Evolutionary conservation across 1,140 invertebrate species (phyloP).

Genomic region (Drosophila equinoxialis): DNA sequence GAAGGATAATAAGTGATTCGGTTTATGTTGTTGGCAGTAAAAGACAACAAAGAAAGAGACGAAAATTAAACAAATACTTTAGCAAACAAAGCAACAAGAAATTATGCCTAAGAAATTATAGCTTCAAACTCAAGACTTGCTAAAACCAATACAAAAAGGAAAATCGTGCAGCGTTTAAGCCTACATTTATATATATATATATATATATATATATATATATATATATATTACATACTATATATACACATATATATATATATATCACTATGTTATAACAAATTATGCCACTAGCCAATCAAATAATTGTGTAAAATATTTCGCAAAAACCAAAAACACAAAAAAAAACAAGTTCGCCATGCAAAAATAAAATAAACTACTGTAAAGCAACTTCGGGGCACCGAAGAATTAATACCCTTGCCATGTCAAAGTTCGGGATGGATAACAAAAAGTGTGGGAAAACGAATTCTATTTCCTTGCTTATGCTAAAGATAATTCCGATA

Average conservation of each 20-base stretch:
- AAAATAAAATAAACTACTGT: not conserved
- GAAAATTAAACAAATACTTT: slow-evolving; percentile 60
- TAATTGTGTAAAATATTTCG: slow-evolving; percentile 79
- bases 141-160: slow-evolving; percentile 44
- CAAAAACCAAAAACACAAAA: slow-evolving; percentile 43
- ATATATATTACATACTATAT: slow-evolving; percentile 45
- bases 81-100: slow-evolving; percentile 52
- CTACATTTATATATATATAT: slow-evolving; percentile 44
- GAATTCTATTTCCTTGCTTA: not conserved
- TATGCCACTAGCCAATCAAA: slow-evolving; percentile 77
- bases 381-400: not conserved
- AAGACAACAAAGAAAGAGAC: slow-evolving; percentile 15
- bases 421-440: no score
- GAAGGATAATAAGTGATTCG: slow-evolving; percentile 62
- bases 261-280: slow-evolving; percentile 72
- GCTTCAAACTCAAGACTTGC: slow-evolving; percentile 79
- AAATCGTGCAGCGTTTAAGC: slow-evolving; percentile 52
- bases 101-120: slow-evolving; percentile 72
- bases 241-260: slow-evolving; percentile 59
- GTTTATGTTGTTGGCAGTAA: slow-evolving; percentile 44
- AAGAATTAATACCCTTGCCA: slow-evolving; percentile 9
- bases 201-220: slow-evolving; percentile 59
- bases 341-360: slow-evolving; percentile 16
- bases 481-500: no score
- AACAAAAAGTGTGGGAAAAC: not conserved